Conservation (phyloP, 2,113 vertebrate genomes). For the Emberiza fucata region DNA sequence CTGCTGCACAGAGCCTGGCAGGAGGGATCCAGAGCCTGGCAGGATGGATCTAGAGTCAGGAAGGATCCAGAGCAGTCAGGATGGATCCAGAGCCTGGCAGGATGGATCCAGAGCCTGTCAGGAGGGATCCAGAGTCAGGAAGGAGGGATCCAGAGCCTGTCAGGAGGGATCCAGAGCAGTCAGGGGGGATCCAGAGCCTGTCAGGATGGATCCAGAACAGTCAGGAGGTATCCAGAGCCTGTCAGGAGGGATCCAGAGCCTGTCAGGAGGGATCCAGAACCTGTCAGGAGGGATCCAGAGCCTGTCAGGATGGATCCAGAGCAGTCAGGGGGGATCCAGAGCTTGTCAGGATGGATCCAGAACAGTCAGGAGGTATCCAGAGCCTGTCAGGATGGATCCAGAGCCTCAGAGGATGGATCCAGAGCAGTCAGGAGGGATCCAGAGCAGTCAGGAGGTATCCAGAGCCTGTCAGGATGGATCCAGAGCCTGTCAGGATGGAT, state of each 20-base stretch:
- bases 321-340: not conserved
- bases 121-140: fast-evolving
- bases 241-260: fast-evolving
- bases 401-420: fast-evolving
- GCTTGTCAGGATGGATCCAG: fast-evolving
- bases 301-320: fast-evolving
- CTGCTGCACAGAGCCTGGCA: fast-evolving
- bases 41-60: not conserved
- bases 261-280: not conserved
- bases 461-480: not conserved
- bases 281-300: fast-evolving
- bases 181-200: fast-evolving
- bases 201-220: fast-evolving
- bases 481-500: fast-evolving
- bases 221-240: not conserved
- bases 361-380: no score
- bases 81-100: fast-evolving
- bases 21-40: no score
- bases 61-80: not conserved
- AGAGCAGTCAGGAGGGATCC: not conserved
- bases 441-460: not conserved
- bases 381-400: fast-evolving
- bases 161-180: fast-evolving
- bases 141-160: fast-evolving
- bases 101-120: fast-evolving